phyloP scores from a whole-genome alignment of 1,140 invertebrate genomes.

The Ditylenchus dipsaci region DNA sequence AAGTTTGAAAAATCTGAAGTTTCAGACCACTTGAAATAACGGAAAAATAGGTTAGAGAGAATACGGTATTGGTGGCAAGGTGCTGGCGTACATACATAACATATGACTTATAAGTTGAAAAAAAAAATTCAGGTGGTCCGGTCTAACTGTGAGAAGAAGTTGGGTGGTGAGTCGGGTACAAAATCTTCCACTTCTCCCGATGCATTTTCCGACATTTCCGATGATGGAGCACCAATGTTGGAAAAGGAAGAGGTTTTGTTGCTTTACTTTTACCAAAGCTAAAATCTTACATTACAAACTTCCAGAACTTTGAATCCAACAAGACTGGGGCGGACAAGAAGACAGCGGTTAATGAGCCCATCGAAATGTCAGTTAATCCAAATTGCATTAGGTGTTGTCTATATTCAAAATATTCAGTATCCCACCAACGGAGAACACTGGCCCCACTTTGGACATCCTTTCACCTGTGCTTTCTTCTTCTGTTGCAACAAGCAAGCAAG shows the following conservation, averaged over 20 bases:
- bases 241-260: constrained; percentile 25
- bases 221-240: constrained; percentile 23
- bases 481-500: background rate
- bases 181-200: constrained; percentile 15
- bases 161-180: background rate
- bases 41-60: too few species aligned
- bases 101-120: too few species aligned
- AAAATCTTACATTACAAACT: background rate
- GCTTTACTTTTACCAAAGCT: background rate
- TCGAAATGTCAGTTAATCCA: background rate
- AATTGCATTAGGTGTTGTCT: too few species aligned
- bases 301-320: constrained; percentile 16
- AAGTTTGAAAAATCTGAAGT: too few species aligned
- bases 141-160: constrained; percentile 2
- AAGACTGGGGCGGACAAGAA: background rate
- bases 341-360: background rate
- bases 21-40: too few species aligned
- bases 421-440: background rate
- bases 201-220: constrained; percentile 30
- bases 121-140: background rate
- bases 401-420: background rate
- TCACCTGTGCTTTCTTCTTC: background rate
- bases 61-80: too few species aligned
- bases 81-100: too few species aligned
- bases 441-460: background rate